Evolutionary conservation across 2,888 invertebrate genomes (phyloP).

Genomic region (Platerodrilus igneus): DNA sequence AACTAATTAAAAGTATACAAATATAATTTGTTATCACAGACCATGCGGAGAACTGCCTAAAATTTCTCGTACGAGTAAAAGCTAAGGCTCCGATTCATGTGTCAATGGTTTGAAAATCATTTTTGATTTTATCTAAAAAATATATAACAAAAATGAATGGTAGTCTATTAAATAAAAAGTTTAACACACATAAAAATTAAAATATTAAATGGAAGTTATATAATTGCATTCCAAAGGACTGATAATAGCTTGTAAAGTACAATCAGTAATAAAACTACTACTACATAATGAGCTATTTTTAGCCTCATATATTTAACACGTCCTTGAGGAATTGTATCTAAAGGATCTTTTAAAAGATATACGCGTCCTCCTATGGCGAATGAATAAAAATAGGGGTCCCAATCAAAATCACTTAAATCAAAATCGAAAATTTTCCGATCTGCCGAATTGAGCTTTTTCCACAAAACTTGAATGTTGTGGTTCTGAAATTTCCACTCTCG

Average conservation of each 20-base stretch:
- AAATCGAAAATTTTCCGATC: constrained; percentile 63
- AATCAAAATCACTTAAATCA: constrained; percentile 63
- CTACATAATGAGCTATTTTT: constrained; percentile 36
- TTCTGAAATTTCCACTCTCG: constrained; percentile 55
- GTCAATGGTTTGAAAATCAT: too few species aligned
- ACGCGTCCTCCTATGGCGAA: constrained; percentile 68
- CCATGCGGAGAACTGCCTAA: too few species aligned
- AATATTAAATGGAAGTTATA: too few species aligned
- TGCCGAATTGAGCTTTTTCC: constrained; percentile 48
- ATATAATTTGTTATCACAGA: too few species aligned
- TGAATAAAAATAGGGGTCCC: constrained; percentile 63
- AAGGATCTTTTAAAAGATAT: constrained; percentile 72
- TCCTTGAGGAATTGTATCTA: constrained; percentile 59
- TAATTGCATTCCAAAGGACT: too few species aligned
- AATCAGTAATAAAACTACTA: too few species aligned
- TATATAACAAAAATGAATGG: background rate
- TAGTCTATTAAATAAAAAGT: background rate
- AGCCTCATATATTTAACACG: constrained; percentile 51
- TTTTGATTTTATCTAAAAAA: too few species aligned
- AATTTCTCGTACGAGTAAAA: too few species aligned
- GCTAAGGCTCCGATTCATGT: too few species aligned
- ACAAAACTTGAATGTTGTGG: constrained; percentile 55
- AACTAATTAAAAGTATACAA: too few species aligned
- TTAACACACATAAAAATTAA: background rate
- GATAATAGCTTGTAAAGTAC: too few species aligned